These are phyloP conservation scores for Megaleporinus macrocephalus DNA, from an alignment of 2,113 vertebrate genomes.

Conservation along the genomic window DNA sequence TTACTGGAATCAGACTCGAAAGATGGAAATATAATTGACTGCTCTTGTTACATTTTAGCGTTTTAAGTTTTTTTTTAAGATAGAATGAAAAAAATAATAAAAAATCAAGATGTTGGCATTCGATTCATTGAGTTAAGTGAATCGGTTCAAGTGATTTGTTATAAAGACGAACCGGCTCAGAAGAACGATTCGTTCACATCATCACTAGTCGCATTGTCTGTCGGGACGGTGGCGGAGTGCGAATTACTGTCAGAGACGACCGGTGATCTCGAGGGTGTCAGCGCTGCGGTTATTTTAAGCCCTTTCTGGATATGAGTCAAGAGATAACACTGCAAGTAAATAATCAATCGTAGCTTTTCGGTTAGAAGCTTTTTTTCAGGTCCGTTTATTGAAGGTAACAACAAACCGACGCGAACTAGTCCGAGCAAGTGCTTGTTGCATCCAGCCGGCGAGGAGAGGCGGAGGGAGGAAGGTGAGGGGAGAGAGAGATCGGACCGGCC, in stretches of 20 bases:
- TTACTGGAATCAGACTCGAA: too few relatives aligned
- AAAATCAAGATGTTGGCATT: too few relatives aligned
- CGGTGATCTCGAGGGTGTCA: background rate
- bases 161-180: background rate
- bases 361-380: background rate
- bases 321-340: background rate
- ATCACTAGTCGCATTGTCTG: conserved; percentile 35
- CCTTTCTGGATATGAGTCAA: background rate
- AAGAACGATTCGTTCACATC: background rate
- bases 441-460: conserved; percentile 33
- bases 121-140: background rate
- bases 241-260: conserved; percentile 38
- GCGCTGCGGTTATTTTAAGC: background rate
- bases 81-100: too few relatives aligned
- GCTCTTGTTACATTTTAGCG: too few relatives aligned
- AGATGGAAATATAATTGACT: too few relatives aligned
- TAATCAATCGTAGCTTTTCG: background rate
- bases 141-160: background rate
- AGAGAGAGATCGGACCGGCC: conserved; percentile 1
- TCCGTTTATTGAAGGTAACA: background rate
- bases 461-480: conserved; percentile 5
- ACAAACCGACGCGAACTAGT: conserved; percentile 33
- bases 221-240: conserved; percentile 49
- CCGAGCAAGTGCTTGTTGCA: conserved; percentile 48
- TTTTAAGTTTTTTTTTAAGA: too few relatives aligned